Evolutionary conservation across 2,888 invertebrate species (phyloP).

Genomic region (Nymphalis c-album): DNA sequence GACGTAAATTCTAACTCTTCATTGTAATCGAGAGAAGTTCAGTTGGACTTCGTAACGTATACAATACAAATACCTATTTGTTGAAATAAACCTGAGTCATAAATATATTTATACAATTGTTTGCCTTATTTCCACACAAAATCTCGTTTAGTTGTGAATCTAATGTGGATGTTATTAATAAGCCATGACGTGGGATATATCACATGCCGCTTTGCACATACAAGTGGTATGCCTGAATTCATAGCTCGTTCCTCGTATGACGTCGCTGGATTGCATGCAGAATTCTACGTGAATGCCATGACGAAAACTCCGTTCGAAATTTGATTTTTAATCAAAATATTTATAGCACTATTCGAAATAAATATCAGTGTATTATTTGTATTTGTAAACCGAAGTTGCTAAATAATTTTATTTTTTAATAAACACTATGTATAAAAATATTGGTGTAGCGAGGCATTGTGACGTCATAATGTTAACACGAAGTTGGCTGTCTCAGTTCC

Average conservation of each 20-base stretch:
- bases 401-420: too few species aligned
- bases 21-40: neutral
- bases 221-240: slow-evolving; percentile 44
- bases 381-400: too few species aligned
- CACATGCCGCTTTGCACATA: slow-evolving; percentile 49
- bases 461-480: too few species aligned
- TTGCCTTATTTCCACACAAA: slow-evolving; percentile 11
- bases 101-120: slow-evolving; percentile 6
- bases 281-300: slow-evolving; percentile 8
- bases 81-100: neutral
- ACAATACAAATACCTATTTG: neutral
- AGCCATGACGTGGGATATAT: slow-evolving; percentile 61
- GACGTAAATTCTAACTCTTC: too few species aligned
- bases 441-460: too few species aligned
- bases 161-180: slow-evolving; percentile 63
- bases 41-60: neutral
- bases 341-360: neutral
- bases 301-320: slow-evolving; percentile 17
- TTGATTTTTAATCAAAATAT: slow-evolving; percentile 9
- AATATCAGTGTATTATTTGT: too few species aligned
- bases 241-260: slow-evolving; percentile 47
- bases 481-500: too few species aligned
- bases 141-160: slow-evolving; percentile 49
- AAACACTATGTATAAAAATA: too few species aligned
- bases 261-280: slow-evolving; percentile 56